Percentiles rank a stretch among this genome's conserved stretches.
These are phyloP conservation scores for Syngnathus scovelli DNA, from an alignment of 2,113 vertebrate genomes.

Conservation along the genomic window DNA sequence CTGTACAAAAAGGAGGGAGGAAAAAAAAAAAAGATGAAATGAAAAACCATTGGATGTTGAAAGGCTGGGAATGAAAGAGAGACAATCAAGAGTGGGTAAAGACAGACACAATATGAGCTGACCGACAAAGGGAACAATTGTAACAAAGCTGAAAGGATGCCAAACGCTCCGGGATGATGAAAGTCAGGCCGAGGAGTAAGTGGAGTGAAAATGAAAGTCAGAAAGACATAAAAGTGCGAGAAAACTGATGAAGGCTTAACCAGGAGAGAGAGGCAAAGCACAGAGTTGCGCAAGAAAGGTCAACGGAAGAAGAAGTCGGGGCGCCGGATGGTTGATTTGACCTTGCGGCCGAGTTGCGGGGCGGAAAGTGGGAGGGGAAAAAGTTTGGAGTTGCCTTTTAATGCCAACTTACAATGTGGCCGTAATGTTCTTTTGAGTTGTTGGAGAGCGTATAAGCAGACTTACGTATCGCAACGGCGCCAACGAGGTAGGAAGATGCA, in stretches of 20 bases:
- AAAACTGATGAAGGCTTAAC: conserved; percentile 7
- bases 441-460: not conserved
- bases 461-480: not conserved
- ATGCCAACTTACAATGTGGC: not conserved
- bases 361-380: conserved; percentile 10
- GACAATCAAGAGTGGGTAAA: conserved; percentile 16
- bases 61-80: conserved; percentile 3
- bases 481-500: not conserved
- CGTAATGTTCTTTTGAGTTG: not conserved
- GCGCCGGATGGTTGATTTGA: conserved; percentile 31
- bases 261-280: conserved; percentile 5
- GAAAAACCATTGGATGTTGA: not conserved
- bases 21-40: not conserved
- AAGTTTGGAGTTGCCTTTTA: not conserved
- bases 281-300: conserved; percentile 12
- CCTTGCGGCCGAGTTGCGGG: conserved; percentile 11
- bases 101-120: conserved; percentile 9
- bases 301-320: conserved; percentile 12
- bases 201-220: not conserved
- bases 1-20: not conserved
- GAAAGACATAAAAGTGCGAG: not conserved
- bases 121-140: conserved; percentile 4
- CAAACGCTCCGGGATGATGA: not conserved
- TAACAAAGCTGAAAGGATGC: conserved; percentile 2
- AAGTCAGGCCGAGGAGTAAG: conserved; percentile 12